A percentile compares a stretch with the other conserved stretches of the same genome.
Evolutionary conservation across 2,113 vertebrate species (phyloP).

Genomic region (Ophiodon elongatus): DNA sequence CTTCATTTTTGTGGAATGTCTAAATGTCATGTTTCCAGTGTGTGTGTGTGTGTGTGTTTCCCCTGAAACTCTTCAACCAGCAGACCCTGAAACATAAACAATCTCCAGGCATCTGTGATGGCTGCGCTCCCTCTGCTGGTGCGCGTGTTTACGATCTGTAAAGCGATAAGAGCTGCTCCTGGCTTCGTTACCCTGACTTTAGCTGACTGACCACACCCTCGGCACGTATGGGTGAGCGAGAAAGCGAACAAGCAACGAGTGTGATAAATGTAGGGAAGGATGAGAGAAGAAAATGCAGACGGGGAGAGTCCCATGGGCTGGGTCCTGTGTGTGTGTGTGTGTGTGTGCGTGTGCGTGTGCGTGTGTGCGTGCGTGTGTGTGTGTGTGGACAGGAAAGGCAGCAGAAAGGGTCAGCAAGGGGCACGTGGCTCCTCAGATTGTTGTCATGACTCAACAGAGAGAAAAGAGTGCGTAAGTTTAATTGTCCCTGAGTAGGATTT

Average conservation of each 20-base stretch:
- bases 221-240: background rate
- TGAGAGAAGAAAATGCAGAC: slow-evolving; percentile 9
- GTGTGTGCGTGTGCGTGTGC: slow-evolving; percentile 12
- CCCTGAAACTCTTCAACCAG: slow-evolving; percentile 25
- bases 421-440: slow-evolving; percentile 42
- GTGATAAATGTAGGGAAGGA: background rate
- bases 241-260: background rate
- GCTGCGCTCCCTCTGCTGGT: slow-evolving; percentile 24
- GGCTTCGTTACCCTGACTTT: slow-evolving; percentile 6
- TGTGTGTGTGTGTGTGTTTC: slow-evolving; percentile 2
- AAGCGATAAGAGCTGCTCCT: slow-evolving; percentile 31
- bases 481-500: background rate
- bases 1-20: slow-evolving; percentile 18
- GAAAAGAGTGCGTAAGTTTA: slow-evolving; percentile 1
- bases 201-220: background rate
- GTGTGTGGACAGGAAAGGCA: slow-evolving; percentile 57
- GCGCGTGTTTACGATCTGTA: slow-evolving; percentile 32
- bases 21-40: slow-evolving; percentile 13
- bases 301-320: slow-evolving; percentile 53
- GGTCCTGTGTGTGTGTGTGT: slow-evolving; percentile 49
- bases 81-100: slow-evolving; percentile 58
- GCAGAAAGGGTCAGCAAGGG: slow-evolving; percentile 43
- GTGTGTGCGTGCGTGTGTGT: slow-evolving; percentile 36
- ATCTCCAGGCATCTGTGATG: slow-evolving; percentile 45
- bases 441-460: slow-evolving; percentile 47